These are phyloP conservation scores for Linnaemya tessellans DNA, from an alignment of 2,888 invertebrate genomes.

Conservation along the genomic window DNA sequence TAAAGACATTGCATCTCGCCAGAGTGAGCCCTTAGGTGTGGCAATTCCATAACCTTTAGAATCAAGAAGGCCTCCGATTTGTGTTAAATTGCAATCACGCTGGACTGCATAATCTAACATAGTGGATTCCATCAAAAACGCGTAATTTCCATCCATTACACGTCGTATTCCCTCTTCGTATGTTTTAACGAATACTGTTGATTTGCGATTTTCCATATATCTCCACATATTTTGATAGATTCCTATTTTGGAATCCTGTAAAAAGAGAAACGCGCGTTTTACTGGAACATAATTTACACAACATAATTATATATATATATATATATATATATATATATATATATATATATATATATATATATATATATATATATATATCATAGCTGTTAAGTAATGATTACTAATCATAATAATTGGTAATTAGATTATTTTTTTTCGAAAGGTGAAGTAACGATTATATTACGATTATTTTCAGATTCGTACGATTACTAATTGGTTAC, in stretches of 20 bases:
- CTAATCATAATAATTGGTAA: too few relatives aligned
- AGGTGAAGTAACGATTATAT: too few relatives aligned
- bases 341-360: neutral
- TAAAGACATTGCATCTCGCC: slow-evolving; percentile 98
- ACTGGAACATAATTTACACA: too few relatives aligned
- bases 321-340: too few relatives aligned
- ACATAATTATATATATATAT: too few relatives aligned
- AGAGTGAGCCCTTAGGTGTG: slow-evolving; percentile 96
- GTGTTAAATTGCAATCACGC: slow-evolving; percentile 97
- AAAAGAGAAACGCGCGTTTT: slow-evolving; percentile 12
- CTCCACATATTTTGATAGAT: slow-evolving; percentile 98
- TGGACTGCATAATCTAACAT: slow-evolving; percentile 98
- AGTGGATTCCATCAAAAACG: slow-evolving; percentile 99
- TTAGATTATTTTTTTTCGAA: too few relatives aligned
- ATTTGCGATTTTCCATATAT: slow-evolving; percentile 92
- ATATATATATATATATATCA: too few relatives aligned
- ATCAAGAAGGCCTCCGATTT: slow-evolving; percentile 91
- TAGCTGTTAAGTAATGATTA: too few relatives aligned
- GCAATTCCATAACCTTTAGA: slow-evolving; percentile 95
- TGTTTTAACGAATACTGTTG: slow-evolving; percentile 92
- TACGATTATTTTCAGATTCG: too few relatives aligned
- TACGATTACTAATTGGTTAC: too few relatives aligned
- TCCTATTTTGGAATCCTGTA: slow-evolving; percentile 93
- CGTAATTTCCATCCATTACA: slow-evolving; percentile 95
- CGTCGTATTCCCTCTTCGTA: slow-evolving; percentile 96